Conservation (phyloP, 2,797 vertebrate genomes). For the Dermochelys coriacea region DNA sequence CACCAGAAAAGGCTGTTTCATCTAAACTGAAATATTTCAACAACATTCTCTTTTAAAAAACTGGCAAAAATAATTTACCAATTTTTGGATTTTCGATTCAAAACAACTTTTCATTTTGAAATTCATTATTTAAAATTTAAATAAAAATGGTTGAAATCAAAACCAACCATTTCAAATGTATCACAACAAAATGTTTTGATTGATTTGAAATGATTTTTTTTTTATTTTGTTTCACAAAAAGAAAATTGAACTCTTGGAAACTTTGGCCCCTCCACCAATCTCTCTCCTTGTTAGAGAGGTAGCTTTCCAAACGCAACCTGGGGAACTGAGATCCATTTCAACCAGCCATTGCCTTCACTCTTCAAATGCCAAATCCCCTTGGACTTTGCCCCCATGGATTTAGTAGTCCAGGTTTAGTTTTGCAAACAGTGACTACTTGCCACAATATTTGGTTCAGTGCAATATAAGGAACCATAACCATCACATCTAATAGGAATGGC, state of each 20-base stretch:
- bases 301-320: not conserved
- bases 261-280: not conserved
- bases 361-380: not conserved
- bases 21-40: not conserved
- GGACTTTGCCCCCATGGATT: not conserved
- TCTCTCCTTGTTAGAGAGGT: not conserved
- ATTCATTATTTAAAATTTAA: no score
- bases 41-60: no score
- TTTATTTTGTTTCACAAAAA: not conserved
- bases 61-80: no score
- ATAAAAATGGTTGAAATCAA: no score
- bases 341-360: not conserved
- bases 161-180: no score
- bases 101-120: no score
- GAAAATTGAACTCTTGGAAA: not conserved
- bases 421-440: not conserved
- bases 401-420: not conserved
- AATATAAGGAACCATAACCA: not conserved
- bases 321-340: not conserved
- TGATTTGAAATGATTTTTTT: not conserved
- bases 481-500: not conserved
- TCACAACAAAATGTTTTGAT: not conserved
- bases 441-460: not conserved
- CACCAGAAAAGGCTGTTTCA: not conserved
- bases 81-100: no score